Percentiles rank a stretch among this genome's conserved stretches.
phyloP scores from a whole-genome alignment of 2,797 vertebrate species.

The Rhabdophis nuchalis region DNA sequence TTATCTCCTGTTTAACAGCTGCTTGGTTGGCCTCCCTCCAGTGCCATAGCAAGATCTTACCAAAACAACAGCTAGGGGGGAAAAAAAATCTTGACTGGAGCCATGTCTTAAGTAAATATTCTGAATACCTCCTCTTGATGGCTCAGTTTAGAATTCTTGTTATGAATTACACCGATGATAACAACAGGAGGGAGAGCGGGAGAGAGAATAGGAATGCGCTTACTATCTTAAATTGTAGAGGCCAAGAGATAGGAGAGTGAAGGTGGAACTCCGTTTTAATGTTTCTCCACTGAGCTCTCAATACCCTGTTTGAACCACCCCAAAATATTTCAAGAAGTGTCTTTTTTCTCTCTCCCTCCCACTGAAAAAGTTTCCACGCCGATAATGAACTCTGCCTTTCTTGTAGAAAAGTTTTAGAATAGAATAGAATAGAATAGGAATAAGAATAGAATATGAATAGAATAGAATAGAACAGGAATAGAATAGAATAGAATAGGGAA shows the following conservation, averaged over 20 bases:
- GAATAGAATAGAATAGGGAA: too few relatives aligned
- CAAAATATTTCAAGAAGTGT: not conserved
- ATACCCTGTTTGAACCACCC: not conserved
- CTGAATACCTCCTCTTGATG: not conserved
- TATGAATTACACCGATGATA: conserved; percentile 8
- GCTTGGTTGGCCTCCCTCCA: not conserved
- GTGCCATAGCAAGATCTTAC: not conserved
- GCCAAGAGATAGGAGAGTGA: not conserved
- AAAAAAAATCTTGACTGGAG: not conserved
- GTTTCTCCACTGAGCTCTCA: not conserved
- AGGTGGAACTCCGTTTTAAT: not conserved
- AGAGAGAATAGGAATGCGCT: not conserved
- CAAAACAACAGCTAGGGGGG: not conserved
- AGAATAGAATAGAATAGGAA: too few relatives aligned
- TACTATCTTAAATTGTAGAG: not conserved
- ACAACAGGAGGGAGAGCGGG: not conserved
- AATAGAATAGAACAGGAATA: too few relatives aligned
- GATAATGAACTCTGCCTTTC: not conserved
- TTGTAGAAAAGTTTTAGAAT: not conserved
- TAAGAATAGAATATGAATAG: too few relatives aligned
- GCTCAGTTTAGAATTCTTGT: not conserved
- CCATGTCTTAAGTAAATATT: not conserved
- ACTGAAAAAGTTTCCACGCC: not conserved
- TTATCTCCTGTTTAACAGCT: not conserved
- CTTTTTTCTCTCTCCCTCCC: not conserved